Conservation (phyloP, 1,140 invertebrate genomes). For the Caenorhabditis tropicalis region DNA sequence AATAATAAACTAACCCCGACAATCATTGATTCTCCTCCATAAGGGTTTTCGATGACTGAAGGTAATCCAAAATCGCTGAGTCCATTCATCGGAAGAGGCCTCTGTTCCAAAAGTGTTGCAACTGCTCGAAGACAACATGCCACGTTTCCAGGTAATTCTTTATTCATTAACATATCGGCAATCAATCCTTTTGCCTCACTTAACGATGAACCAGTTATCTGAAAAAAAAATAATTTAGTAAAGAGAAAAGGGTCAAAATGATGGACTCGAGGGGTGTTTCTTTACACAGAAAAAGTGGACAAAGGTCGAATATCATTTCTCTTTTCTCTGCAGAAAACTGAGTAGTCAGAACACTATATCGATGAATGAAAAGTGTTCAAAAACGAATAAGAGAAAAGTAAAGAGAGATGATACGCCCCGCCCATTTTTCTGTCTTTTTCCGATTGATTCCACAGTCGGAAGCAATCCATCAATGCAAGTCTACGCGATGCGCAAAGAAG, state of each 20-base stretch:
- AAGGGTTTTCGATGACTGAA: conserved; percentile 50
- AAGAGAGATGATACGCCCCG: conserved; percentile 13
- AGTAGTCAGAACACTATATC: neutral
- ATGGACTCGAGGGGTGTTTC: neutral
- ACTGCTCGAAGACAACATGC: conserved; percentile 56
- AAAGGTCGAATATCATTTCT: neutral
- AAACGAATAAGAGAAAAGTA: conserved; percentile 25
- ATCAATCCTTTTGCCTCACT: conserved; percentile 57
- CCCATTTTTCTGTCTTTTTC: neutral
- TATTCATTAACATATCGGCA: conserved; percentile 53
- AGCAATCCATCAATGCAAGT: conserved; percentile 7
- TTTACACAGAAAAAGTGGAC: neutral
- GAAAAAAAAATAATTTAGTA: neutral
- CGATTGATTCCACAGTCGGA: neutral
- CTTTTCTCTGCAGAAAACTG: conserved; percentile 15
- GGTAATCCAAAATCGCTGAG: conserved; percentile 51
- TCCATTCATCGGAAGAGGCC: neutral
- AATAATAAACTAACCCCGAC: conserved; percentile 41
- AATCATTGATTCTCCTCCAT: conserved; percentile 51
- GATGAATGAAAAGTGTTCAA: neutral
- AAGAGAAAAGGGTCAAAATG: neutral
- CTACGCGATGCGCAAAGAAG: neutral
- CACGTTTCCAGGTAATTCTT: conserved; percentile 56
- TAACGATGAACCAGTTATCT: conserved; percentile 42
- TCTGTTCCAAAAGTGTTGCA: conserved; percentile 47